Base-by-base conservation (phyloP, 1,140 invertebrate genomes). In the Melipona quadrifasciata region DNA sequence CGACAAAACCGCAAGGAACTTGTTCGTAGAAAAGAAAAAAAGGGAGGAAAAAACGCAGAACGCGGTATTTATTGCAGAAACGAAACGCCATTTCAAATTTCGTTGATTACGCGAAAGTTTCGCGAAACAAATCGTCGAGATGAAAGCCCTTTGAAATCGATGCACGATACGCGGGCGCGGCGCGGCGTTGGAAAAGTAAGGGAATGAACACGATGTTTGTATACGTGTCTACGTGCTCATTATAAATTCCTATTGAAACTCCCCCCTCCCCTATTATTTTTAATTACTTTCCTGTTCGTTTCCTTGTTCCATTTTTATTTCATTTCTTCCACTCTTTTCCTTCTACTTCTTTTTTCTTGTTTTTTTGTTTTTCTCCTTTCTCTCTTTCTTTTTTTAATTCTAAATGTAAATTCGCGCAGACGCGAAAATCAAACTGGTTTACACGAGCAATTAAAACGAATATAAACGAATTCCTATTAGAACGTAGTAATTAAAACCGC, bases 401-500 rank as follows among this genome's bases (percentile, higher is more conserved):
- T 17, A 10, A 55, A 1, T 10, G 58, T 12, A n/a, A 27, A 27
- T 17, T 31, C 17, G 19, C 0, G 12, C 58, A 4, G 8, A 6
- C 31, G 19, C 57, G 12, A 27, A 47, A 51, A 58, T 16, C n/a
- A 58, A 70, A 55, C 27, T 21, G 51, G n/a, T 27, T 16, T 31
- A 58, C 34, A 21, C 53, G 34, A 53, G 55, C 31, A 79, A 79
- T 84, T 84, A 72, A 70, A 84, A 71, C n/a, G 77, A 71, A 27
- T 61, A n/a, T 78, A 83, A 77, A n/a, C 53, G 51, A 55, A 82
- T 70, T 61, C 19, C 21, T 78, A 70, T 83, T 61, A 51, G 65
- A 61, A 78, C 53, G 68, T 53, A 16, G 53, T 61, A 78, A 78
- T 83, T 83, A 83, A 78, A 83, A 71, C 34, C 57, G n/a, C 73